A percentile compares a stretch with the other conserved stretches of the same genome.
These are phyloP conservation scores for Tachycineta bicolor DNA, from an alignment of 2,113 vertebrate species.

Conservation along the genomic window DNA sequence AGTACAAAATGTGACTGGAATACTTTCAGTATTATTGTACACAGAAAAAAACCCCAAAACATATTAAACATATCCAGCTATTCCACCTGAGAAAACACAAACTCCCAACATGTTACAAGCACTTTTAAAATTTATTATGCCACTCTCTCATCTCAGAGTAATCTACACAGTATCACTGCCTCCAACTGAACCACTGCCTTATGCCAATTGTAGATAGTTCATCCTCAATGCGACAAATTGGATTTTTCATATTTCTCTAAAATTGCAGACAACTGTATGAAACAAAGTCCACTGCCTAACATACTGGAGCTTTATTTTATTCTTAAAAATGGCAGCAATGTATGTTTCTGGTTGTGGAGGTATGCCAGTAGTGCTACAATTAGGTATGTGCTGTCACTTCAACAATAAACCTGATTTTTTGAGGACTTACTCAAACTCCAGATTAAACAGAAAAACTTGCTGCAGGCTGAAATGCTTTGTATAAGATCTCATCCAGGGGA, in stretches of 20 bases:
- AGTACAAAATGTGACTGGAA: neutral
- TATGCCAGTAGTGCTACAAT: constrained; percentile 33
- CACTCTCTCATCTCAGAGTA: neutral
- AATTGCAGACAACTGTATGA: neutral
- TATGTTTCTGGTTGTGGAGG: constrained; percentile 28
- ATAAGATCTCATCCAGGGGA: constrained; percentile 2
- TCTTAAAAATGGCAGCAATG: constrained; percentile 13
- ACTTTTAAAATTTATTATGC: neutral
- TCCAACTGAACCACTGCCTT: neutral
- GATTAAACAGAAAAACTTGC: constrained; percentile 53
- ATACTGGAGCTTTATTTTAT: neutral
- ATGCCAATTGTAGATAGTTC: neutral
- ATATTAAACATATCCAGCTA: neutral
- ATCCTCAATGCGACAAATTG: neutral
- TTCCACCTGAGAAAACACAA: neutral
- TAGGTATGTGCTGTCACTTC: constrained; percentile 47
- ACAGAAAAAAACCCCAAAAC: accelerated
- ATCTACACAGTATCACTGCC: neutral
- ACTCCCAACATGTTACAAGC: neutral
- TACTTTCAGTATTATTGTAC: neutral
- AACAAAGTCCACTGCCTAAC: neutral
- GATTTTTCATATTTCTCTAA: neutral
- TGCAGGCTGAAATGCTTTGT: constrained; percentile 26
- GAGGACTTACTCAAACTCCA: constrained; percentile 43
- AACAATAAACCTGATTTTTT: constrained; percentile 42